Percentiles rank a stretch among this genome's conserved stretches.
Evolutionary conservation across 2,888 invertebrate species (phyloP).

Genomic region (Drosophila kambysellisi): DNA sequence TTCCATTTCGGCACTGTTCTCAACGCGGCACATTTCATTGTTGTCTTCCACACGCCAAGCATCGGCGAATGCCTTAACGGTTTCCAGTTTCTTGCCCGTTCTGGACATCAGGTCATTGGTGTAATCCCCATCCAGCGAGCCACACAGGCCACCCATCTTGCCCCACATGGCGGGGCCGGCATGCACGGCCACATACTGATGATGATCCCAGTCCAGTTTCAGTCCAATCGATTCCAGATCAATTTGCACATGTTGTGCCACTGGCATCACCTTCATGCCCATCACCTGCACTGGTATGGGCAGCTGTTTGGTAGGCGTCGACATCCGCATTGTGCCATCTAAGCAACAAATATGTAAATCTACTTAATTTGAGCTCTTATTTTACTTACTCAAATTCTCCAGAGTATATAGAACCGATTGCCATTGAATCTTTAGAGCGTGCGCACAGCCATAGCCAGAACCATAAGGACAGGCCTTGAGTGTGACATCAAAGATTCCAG

Average conservation of each 20-base stretch:
- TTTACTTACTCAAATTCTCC: conserved; percentile 85
- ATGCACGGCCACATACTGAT: conserved; percentile 89
- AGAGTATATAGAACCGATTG: conserved; percentile 90
- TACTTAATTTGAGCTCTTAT: neutral
- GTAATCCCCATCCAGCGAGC: conserved; percentile 89
- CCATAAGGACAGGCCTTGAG: conserved; percentile 87
- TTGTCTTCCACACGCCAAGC: conserved; percentile 83
- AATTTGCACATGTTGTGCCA: conserved; percentile 89
- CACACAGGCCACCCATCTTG: conserved; percentile 93
- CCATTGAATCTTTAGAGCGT: conserved; percentile 86
- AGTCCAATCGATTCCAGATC: conserved; percentile 89
- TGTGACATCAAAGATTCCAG: conserved; percentile 90
- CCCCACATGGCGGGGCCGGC: conserved; percentile 90
- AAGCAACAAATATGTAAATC: conserved; percentile 4
- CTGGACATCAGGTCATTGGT: conserved; percentile 89
- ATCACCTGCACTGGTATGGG: conserved; percentile 91
- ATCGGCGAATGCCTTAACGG: conserved; percentile 83
- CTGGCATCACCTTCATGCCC: conserved; percentile 90
- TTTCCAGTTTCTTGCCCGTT: conserved; percentile 86
- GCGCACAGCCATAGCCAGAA: conserved; percentile 86
- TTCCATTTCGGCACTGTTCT: conserved; percentile 79
- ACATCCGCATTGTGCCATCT: conserved; percentile 87
- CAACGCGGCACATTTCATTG: conserved; percentile 80
- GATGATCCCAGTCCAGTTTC: conserved; percentile 91
- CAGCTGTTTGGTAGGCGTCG: conserved; percentile 86